Base-by-base conservation (phyloP, 2,113 vertebrate species). In the Grantiella picta region DNA sequence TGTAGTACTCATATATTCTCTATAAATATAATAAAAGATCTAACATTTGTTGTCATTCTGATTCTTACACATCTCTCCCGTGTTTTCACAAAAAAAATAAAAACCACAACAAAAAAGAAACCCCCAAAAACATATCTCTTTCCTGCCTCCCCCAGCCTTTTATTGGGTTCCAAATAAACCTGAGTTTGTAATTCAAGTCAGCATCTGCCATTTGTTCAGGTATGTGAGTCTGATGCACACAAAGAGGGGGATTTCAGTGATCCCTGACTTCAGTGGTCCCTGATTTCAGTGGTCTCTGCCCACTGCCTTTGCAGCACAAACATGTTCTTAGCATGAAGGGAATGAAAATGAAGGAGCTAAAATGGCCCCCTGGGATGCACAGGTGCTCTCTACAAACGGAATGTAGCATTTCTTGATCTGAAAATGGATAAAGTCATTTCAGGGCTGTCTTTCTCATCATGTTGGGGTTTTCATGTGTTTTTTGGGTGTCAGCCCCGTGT, bases 11-110 rank as follows among this genome's bases (percentile, higher is more conserved):
- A 89, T 66, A 93, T 90, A 91, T 83, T 87, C 92, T 94, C 85
- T 94, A 96, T 96, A 98, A 97, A 97, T 98, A 97, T 86, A 96
- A 96, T 91, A 96, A 83, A 96, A 96, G 90, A 86, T 91, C 89
- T 75, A 85, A 92, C 89, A 88, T 91, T 93, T 88, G 63, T 84
- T 95, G 89, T 91, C 92, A 91, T 81, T 94, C 69, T 81, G 92
- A 70, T 82, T 38, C 70, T 93, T 93, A 97, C 96, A 96, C 57
- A 60, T 93, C 96, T 73, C 97, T 92, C 96, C 87, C 66, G 49
- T 89, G 71, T 60, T 84, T 93, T 89, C 93, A 96, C 82, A 93
- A 81, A 89, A 94, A 52, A 47, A 53, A 10, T 15, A 42, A 42
- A 42, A 42, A 42, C 42, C 42, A 42, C 13, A 42, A 14, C 42